Evolutionary conservation across 1,140 invertebrate genomes (phyloP), one percentile per base, ranked within the genome.

Genomic region (Drosophila punjabiensis): DNA sequence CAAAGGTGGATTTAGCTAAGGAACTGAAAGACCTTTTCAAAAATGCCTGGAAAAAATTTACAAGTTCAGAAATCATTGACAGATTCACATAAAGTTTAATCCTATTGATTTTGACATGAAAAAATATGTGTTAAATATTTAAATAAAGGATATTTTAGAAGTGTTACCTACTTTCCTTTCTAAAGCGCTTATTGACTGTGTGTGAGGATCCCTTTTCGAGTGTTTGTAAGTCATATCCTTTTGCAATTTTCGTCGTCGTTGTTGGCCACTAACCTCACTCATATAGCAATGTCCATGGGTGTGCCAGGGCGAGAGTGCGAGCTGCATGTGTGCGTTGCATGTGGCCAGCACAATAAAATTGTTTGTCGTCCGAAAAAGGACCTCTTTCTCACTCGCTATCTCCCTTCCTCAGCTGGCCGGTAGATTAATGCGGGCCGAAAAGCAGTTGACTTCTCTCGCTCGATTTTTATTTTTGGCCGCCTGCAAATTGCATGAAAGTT

Each of bases 401-500:
- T 79, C 37, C 24, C 30, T 39, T 41, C 9, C 50, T 43, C 58
- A 68, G 48, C 64, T 56, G 47, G 20, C 39, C 70, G 48, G 67
- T 65, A 80, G 86, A 89, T 90, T 89, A 90, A 89, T 89, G 82
- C 79, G 58, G 80, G 62, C 65, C 50, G 28, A 47, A 89, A 90
- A 85, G 86, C 69, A 85, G 81, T 89, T 85, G 81, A 76, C 79
- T 88, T 82, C 20, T 39, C 50, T 18, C 20, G 47, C 73, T 61
- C 47, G 43, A 62, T 37, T 71, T 60, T 52, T 73, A 35, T 48
- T 48, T 59, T 16, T 62, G 35, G 56, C 48, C 14, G 47, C 47
- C 85, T 89, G 85, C 77, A 89, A 89, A 89, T 89, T 89, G 85
- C 81, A 90, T 79, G 78, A 89, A 82, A 89, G 81, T 90, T 89